These are phyloP conservation scores for Eupelmus urozonus DNA, from an alignment of 2,888 invertebrate genomes.

Conservation along the genomic window DNA sequence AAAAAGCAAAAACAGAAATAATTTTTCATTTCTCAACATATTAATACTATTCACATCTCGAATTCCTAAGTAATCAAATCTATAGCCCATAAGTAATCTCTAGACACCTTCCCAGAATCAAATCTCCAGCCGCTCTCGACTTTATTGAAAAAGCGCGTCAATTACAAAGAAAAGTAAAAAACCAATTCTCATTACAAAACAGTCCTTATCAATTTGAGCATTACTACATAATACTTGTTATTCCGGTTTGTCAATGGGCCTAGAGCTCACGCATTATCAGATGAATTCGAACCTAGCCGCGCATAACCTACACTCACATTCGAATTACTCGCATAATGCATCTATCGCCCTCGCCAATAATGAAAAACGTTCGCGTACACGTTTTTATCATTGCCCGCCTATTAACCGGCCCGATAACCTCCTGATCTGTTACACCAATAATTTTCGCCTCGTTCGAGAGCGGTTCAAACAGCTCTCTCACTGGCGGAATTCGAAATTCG, in stretches of 20 bases:
- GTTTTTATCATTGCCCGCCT: constrained; percentile 3
- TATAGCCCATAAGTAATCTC: not conserved
- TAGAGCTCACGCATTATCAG: constrained; percentile 24
- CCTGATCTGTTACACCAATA: constrained; percentile 9
- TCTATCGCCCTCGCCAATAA: not conserved
- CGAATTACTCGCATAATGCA: constrained; percentile 27
- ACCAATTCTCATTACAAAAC: constrained; percentile 38
- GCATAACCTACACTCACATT: constrained; percentile 11
- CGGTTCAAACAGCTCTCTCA: not conserved
- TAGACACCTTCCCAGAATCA: not conserved
- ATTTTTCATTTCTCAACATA: too few species aligned
- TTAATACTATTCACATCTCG: too few species aligned
- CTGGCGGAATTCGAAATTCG: not conserved
- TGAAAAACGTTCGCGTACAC: constrained; percentile 1
- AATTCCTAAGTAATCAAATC: too few species aligned
- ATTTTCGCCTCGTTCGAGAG: constrained; percentile 10
- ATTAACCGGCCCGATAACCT: constrained; percentile 35
- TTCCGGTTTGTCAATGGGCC: constrained; percentile 41
- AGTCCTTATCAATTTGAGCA: constrained; percentile 35
- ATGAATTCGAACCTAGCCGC: constrained; percentile 19
- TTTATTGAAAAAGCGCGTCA: not conserved
- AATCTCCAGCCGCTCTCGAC: not conserved
- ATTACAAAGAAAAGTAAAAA: constrained; percentile 6
- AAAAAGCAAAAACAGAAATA: too few species aligned
- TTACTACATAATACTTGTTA: constrained; percentile 29